phyloP scores from a whole-genome alignment of 2,113 vertebrate species.

The Tupaia tana region DNA sequence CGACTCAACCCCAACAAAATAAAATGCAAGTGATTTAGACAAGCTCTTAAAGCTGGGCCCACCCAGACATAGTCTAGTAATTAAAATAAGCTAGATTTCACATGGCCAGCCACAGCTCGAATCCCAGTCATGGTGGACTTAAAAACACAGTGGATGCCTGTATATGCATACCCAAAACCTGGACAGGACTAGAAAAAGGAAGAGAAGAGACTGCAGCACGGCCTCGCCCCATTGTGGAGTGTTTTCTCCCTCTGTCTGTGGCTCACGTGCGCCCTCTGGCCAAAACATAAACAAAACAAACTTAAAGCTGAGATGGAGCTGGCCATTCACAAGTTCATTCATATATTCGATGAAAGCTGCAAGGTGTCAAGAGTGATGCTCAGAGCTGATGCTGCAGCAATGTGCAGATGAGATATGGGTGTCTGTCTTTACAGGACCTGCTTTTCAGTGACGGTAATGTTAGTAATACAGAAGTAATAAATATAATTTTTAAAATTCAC shows the following conservation, averaged over 20 bases:
- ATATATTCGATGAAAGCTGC: background rate
- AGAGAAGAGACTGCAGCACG: too few species aligned
- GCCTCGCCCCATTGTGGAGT: too few species aligned
- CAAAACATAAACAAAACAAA: too few species aligned
- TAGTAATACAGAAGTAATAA: background rate
- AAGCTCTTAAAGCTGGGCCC: background rate
- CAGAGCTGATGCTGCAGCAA: background rate
- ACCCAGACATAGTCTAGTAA: too few species aligned
- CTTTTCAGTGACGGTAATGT: background rate
- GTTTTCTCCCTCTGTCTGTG: too few species aligned
- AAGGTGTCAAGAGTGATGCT: background rate
- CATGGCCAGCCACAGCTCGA: too few species aligned
- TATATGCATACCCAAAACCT: too few species aligned
- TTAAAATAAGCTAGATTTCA: too few species aligned
- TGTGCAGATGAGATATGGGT: background rate
- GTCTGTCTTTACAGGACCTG: background rate
- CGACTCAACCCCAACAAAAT: background rate
- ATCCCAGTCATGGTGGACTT: too few species aligned
- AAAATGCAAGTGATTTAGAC: background rate
- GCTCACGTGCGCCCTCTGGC: too few species aligned
- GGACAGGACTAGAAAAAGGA: too few species aligned
- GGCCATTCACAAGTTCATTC: background rate
- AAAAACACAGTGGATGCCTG: too few species aligned
- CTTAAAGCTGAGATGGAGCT: background rate
- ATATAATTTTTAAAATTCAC: background rate